Evolutionary conservation across 2,113 vertebrate genomes (phyloP).

Genomic region (Dipodomys spectabilis): DNA sequence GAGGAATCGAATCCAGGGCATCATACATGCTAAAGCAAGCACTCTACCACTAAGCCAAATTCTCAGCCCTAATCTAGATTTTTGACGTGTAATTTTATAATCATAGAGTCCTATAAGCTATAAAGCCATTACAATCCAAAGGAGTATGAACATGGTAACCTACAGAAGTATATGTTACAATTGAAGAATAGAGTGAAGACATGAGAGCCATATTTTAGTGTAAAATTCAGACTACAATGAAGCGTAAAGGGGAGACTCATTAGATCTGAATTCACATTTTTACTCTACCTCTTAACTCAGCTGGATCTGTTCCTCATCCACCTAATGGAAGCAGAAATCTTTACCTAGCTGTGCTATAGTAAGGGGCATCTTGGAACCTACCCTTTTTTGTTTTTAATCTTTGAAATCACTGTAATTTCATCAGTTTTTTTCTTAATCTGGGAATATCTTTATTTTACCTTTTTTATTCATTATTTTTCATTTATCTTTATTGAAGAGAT

Average conservation of each 20-base stretch:
- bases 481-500: too few species aligned
- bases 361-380: too few species aligned
- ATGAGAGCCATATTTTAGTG: neutral
- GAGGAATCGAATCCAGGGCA: too few species aligned
- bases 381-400: too few species aligned
- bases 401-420: too few species aligned
- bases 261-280: slow-evolving; percentile 8
- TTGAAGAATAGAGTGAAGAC: neutral
- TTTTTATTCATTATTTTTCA: too few species aligned
- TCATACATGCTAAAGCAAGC: too few species aligned
- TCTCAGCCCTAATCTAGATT: too few species aligned
- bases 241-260: neutral
- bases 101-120: neutral
- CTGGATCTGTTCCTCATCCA: neutral
- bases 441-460: too few species aligned
- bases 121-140: slow-evolving; percentile 7
- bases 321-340: slow-evolving; percentile 19
- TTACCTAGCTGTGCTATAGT: neutral
- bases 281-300: slow-evolving; percentile 18
- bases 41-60: too few species aligned
- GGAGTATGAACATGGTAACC: neutral
- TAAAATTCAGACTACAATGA: neutral
- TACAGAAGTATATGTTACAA: neutral
- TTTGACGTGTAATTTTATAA: neutral
- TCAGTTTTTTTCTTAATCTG: too few species aligned